Base-by-base conservation (phyloP, 1,140 invertebrate species). In the Listronotus bonariensis region DNA sequence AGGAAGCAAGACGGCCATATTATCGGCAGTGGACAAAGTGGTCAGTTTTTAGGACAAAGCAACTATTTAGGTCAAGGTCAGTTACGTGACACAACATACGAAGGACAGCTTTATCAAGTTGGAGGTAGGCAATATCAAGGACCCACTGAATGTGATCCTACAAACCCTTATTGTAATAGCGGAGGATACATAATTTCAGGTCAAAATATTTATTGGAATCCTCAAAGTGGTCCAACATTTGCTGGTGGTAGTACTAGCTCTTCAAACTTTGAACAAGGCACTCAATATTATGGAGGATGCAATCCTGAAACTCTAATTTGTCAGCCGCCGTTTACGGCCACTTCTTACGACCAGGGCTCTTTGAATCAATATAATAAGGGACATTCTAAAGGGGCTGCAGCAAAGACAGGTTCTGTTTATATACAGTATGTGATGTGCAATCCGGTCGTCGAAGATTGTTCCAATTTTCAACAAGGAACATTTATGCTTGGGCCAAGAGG, bases 381-480 rank as follows among this genome's bases (percentile, higher is more conserved):
- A 48, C 15, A n/a, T 3, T 48, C 45, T 26, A 3, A 17, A 17
- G 45, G n/a, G 1, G 15, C 10, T 9, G 15, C 20, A 26, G 5
- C 20, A 26, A 26, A 26, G 20, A 26, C 20, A 26, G 45, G 55
- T 18, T 3, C 55, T 38, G 64, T 54, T 34, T 60, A 59, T 32
- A 54, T 66, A 17, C 48, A 60, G 41, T 66, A 66, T 43, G 56
- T 66, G 5, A 59, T 66, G 51, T 66, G 64, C 32, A 55, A 66
- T 48, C 64, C 64, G 12, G 45, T n/a, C 32, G 18, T 31, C 10
- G 56, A 66, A 42, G 64, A 66, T 55, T 66, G 64, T 38, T 12
- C 49, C 0, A 59, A 17, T n/a, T 66, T 65, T 26, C 34, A 57
- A 40, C 43, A 48, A 51, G 62, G 62, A 14, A 65, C 54, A 15